Conservation (phyloP, 2,113 vertebrate genomes). For the Eupsittula cactorum region DNA sequence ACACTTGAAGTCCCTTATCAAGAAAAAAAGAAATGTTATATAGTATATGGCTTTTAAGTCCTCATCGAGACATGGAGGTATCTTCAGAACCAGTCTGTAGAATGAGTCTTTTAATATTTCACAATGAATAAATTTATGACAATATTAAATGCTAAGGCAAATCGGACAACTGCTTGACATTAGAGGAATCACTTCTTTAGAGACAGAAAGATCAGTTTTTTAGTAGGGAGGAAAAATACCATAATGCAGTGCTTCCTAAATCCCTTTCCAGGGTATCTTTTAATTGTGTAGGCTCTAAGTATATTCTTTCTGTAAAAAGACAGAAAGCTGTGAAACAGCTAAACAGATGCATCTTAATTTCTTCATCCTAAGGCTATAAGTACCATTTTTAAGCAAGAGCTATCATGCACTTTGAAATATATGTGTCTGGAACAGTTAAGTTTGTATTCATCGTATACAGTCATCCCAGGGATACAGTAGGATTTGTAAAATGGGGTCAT, state of each 20-base stretch:
- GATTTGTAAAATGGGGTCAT: neutral
- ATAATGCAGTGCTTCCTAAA: neutral
- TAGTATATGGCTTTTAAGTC: neutral
- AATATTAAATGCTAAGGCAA: neutral
- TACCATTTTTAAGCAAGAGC: neutral
- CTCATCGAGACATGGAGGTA: neutral
- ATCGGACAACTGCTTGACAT: neutral
- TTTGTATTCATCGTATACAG: neutral
- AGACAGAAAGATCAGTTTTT: neutral
- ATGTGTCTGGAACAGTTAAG: neutral
- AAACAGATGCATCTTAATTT: neutral
- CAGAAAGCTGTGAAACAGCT: slow-evolving; percentile 31
- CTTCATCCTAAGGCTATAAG: slow-evolving; percentile 18
- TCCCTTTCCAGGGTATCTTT: neutral
- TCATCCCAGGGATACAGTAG: neutral
- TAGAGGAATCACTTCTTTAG: neutral
- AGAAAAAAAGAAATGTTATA: neutral
- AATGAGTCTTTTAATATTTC: neutral
- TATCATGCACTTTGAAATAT: slow-evolving; percentile 7
- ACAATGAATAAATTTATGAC: neutral
- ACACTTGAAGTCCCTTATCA: neutral
- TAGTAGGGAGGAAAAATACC: neutral
- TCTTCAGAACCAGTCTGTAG: neutral
- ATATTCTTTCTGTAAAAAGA: slow-evolving; percentile 18
- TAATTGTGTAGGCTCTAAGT: neutral